Base-by-base conservation (phyloP, 2,113 vertebrate species). In the Abramis brama region DNA sequence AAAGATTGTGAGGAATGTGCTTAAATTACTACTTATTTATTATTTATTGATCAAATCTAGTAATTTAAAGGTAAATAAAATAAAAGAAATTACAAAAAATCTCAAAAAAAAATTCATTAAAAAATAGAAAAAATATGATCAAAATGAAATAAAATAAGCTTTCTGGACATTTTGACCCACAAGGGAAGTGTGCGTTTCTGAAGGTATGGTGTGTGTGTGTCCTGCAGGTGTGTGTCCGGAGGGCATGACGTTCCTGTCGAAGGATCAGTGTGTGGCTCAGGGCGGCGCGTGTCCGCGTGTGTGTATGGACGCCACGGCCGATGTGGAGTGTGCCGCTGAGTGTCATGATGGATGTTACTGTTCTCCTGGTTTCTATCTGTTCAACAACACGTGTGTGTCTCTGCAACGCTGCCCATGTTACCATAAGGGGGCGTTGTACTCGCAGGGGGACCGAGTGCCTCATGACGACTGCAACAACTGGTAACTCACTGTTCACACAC, bases 401-500 rank as follows among this genome's bases (percentile, higher is more conserved):
- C 91, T 78, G 6, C 78, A 75, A 0, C 86, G 43, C 59, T 98
- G 97, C 85, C 94, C 92, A 0, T 98, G 97, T 90, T 95, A 95
- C 91, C 92, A 96, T 88, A 92, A 89, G 0, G 96, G 97, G 71
- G 81, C 30, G 87, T 89, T 94, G 21, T 90, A 95, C 59, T 75
- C 50, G 0, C 93, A 93, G 0, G 95, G 94, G 0, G 79, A 88
- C 11, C 85, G n/a, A 13, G 50, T 93, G 30, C 79, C 1, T 0
- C 68, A 85, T 4, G 95, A 97, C 23, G 2, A 89, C 84, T 98
- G 97, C 89, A 96, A 97, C 88, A 97, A 97, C 93, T 98, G 97
- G 97, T 97, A 91, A 30, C 70, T 57, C 7, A 6, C 6, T 8
- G 52, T 55, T 55, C 1, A 12, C 47, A 0, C 4, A 15, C 1